Evolutionary conservation across 2,113 vertebrate genomes (phyloP).

Genomic region (Paradoxurus hermaphroditus): DNA sequence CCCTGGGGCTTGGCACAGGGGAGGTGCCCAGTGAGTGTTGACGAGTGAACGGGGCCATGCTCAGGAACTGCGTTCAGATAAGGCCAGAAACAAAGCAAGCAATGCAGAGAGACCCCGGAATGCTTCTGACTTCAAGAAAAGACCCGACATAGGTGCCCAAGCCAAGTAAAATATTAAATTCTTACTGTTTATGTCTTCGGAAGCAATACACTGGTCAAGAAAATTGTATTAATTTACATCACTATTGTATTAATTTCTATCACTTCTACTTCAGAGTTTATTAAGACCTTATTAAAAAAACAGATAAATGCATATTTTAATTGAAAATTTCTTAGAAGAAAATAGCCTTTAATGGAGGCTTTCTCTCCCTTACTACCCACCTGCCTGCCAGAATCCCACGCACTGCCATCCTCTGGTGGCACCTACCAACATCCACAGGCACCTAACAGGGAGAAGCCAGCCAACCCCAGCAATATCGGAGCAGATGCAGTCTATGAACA

Average conservation of each 20-base stretch:
- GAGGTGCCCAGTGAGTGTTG: background rate
- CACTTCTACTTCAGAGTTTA: background rate
- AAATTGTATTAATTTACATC: background rate
- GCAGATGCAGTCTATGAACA: fast-evolving
- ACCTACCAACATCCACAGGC: background rate
- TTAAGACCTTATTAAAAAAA: too few species aligned
- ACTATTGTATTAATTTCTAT: too few species aligned
- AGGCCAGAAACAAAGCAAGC: background rate
- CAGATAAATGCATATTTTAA: background rate
- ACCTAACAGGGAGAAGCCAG: fast-evolving
- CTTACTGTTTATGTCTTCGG: background rate
- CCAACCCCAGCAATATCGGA: background rate
- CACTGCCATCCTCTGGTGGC: too few species aligned
- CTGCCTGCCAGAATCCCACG: too few species aligned
- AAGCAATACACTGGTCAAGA: background rate
- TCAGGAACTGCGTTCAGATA: background rate
- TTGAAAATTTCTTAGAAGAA: background rate
- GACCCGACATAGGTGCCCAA: background rate
- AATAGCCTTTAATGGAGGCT: background rate
- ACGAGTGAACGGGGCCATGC: background rate
- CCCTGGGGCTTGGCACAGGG: background rate
- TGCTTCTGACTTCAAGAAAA: background rate
- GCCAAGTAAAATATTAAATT: too few species aligned
- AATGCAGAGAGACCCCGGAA: background rate
- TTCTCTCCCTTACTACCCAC: background rate